phyloP scores from a whole-genome alignment of 1,140 invertebrate genomes.

The Drosophila simulans region DNA sequence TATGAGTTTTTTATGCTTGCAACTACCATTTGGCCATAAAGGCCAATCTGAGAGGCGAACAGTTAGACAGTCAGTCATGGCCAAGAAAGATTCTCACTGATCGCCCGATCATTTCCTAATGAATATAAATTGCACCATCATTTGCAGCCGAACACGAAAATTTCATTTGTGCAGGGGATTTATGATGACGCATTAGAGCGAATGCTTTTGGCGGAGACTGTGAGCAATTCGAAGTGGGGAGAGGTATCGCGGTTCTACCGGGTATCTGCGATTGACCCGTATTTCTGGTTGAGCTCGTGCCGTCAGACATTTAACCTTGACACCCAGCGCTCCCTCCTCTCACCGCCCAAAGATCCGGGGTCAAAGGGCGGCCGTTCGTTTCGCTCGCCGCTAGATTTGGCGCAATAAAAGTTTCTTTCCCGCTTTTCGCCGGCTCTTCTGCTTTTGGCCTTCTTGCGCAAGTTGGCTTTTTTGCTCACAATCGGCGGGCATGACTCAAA shows the following conservation, averaged over 20 bases:
- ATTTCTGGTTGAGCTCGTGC: slow-evolving; percentile 71
- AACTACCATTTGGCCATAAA: slow-evolving; percentile 16
- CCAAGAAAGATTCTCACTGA: slow-evolving; percentile 32
- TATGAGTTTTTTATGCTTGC: slow-evolving; percentile 11
- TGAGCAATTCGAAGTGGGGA: background rate
- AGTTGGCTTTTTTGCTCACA: slow-evolving; percentile 46
- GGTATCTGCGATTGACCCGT: slow-evolving; percentile 55
- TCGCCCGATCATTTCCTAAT: slow-evolving; percentile 57
- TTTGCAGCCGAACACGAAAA: slow-evolving; percentile 55
- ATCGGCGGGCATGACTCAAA: slow-evolving; percentile 75
- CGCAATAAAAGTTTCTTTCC: slow-evolving; percentile 59
- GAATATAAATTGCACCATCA: slow-evolving; percentile 69
- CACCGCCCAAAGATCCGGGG: slow-evolving; percentile 37
- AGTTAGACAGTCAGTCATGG: slow-evolving; percentile 22
- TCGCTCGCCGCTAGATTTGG: slow-evolving; percentile 64
- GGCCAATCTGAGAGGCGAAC: background rate
- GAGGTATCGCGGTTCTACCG: background rate
- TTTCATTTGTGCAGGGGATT: slow-evolving; percentile 57
- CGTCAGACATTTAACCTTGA: slow-evolving; percentile 73
- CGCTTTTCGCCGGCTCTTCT: slow-evolving; percentile 15
- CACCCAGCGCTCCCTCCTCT: slow-evolving; percentile 28
- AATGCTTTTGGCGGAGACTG: background rate
- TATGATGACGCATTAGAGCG: slow-evolving; percentile 65
- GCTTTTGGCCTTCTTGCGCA: slow-evolving; percentile 47
- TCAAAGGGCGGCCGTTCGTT: slow-evolving; percentile 61